Evolutionary conservation across 1,140 invertebrate genomes (phyloP).

Genomic region (Drosophila kurseongensis): DNA sequence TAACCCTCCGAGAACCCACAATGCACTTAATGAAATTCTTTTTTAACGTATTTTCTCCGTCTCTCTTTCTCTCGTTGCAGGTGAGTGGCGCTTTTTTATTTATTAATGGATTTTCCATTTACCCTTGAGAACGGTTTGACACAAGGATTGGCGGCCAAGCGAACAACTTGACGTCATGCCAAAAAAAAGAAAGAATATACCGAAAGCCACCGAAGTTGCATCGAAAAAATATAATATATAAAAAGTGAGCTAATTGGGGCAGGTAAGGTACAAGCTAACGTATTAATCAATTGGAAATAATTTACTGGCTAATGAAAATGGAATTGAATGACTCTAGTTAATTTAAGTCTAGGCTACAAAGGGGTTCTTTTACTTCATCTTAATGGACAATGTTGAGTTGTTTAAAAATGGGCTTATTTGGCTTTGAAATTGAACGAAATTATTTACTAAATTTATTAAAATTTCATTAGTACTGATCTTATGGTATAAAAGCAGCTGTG

Average conservation of each 20-base stretch:
- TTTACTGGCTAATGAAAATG: slow-evolving; percentile 20
- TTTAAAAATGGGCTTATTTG: neutral
- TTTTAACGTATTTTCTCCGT: slow-evolving; percentile 39
- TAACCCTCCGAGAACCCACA: slow-evolving; percentile 15
- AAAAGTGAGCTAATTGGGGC: slow-evolving; percentile 10
- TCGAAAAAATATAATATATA: slow-evolving; percentile 2
- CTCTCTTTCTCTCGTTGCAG: slow-evolving; percentile 52
- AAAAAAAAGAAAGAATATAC: slow-evolving; percentile 23
- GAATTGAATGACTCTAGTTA: slow-evolving; percentile 14
- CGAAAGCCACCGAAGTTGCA: slow-evolving; percentile 18
- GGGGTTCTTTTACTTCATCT: no score
- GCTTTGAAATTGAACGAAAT: no score
- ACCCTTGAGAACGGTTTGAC: slow-evolving; percentile 45
- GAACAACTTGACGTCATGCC: slow-evolving; percentile 53
- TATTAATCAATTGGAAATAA: slow-evolving; percentile 51
- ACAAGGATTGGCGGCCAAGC: slow-evolving; percentile 44
- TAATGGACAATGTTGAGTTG: neutral
- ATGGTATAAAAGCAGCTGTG: no score
- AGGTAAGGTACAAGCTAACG: slow-evolving; percentile 4
- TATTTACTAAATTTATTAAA: no score
- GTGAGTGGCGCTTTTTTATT: slow-evolving; percentile 76
- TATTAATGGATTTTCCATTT: slow-evolving; percentile 78
- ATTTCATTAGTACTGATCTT: no score
- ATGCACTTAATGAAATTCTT: slow-evolving; percentile 79
- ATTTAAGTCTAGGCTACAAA: slow-evolving; percentile 5